phyloP scores from a whole-genome alignment of 1,140 invertebrate species.

The Brachionus rotundiformis region DNA sequence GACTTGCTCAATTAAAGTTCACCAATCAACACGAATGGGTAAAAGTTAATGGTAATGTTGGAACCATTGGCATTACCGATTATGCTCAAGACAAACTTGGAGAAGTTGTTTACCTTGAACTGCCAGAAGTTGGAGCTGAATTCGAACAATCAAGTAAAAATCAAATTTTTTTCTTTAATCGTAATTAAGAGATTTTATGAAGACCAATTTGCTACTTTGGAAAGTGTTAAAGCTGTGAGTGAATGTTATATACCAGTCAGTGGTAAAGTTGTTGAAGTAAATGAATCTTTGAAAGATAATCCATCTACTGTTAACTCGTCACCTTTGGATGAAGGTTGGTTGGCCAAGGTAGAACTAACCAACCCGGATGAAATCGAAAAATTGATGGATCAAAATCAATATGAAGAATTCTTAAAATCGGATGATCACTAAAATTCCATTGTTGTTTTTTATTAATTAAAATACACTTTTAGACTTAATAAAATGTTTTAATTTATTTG shows the following conservation, averaged over 20 bases:
- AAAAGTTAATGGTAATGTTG: neutral
- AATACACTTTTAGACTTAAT: constrained; percentile 24
- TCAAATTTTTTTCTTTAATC: neutral
- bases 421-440: constrained; percentile 35
- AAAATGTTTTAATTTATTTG: too few species aligned
- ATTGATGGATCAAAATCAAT: constrained; percentile 49
- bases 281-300: constrained; percentile 19
- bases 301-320: constrained; percentile 7
- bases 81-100: constrained; percentile 51
- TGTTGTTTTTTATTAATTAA: neutral
- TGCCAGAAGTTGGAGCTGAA: constrained; percentile 36
- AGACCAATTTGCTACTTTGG: constrained; percentile 47
- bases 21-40: constrained; percentile 52
- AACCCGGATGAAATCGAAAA: neutral
- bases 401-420: constrained; percentile 51
- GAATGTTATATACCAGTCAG: constrained; percentile 36
- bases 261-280: constrained; percentile 43
- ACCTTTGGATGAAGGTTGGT: constrained; percentile 34
- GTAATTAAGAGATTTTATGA: neutral
- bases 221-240: constrained; percentile 51
- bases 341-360: neutral
- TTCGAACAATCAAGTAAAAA: constrained; percentile 23
- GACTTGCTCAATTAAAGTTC: constrained; percentile 24
- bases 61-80: constrained; percentile 44
- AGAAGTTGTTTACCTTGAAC: constrained; percentile 49